Conservation (phyloP, 30 jellyfish, hydroid and myxozoan genomes). For the Kudoa iwatai region DNA sequence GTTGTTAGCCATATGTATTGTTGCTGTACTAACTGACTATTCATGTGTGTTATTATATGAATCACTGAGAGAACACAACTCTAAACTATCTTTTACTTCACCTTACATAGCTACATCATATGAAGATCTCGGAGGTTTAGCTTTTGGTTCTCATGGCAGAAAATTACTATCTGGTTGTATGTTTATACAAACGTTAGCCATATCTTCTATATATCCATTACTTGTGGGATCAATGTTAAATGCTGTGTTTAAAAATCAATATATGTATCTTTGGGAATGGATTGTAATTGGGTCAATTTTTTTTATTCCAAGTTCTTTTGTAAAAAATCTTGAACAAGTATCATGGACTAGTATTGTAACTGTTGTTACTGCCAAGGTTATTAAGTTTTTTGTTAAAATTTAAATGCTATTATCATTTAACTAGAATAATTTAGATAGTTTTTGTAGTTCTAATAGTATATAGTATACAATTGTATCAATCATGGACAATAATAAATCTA, state of each 20-base stretch:
- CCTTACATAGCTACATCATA: conserved; percentile 38
- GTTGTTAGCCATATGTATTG: conserved; percentile 9
- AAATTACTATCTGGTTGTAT: conserved; percentile 11
- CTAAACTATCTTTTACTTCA: conserved; percentile 15
- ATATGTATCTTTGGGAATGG: conserved; percentile 36
- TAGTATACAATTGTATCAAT: conserved; percentile 11
- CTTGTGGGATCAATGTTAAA: conserved; percentile 51
- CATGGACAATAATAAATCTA: conserved; percentile 17
- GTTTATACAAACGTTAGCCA: conserved; percentile 28
- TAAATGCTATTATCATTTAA: no score
- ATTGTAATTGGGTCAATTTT: conserved; percentile 42
- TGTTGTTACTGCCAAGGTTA: conserved; percentile 31
- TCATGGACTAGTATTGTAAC: conserved; percentile 74
- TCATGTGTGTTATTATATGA: conserved; percentile 20
- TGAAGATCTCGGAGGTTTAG: conserved; percentile 54
- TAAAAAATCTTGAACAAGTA: conserved; percentile 31
- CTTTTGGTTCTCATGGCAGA: conserved; percentile 43
- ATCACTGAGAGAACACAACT: conserved; percentile 22
- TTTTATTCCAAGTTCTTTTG: conserved; percentile 19
- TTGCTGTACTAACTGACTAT: conserved; percentile 30
- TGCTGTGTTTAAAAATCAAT: conserved; percentile 20
- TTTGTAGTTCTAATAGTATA: conserved; percentile 16
- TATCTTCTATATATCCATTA: conserved; percentile 34
- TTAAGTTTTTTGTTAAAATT: no score
- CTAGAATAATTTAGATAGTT: no score